A percentile compares a stretch with the other conserved stretches of the same genome.
Conservation (phyloP, 2,113 vertebrate genomes). For the Callospermophilus lateralis region DNA sequence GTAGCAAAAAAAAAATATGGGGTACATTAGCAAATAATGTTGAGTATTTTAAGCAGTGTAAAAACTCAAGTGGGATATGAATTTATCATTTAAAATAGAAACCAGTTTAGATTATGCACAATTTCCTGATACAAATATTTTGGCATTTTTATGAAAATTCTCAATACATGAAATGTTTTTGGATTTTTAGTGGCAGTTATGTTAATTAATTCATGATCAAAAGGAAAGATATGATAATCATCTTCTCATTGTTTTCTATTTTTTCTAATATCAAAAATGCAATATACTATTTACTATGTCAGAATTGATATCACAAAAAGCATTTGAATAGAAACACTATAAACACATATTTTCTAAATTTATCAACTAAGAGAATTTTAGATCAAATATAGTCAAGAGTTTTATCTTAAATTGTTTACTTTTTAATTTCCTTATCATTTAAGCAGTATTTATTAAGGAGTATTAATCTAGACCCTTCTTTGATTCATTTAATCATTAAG, state of each 20-base stretch:
- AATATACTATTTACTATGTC: background rate
- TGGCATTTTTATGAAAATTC: conserved; percentile 27
- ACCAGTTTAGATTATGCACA: background rate
- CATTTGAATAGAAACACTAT: background rate
- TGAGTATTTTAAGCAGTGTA: background rate
- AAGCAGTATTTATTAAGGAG: background rate
- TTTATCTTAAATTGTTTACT: background rate
- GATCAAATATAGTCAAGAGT: background rate
- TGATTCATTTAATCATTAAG: conserved; percentile 5
- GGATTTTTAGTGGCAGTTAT: background rate
- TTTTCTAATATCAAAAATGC: background rate
- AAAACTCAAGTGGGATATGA: background rate
- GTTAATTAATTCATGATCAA: background rate
- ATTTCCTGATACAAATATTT: background rate
- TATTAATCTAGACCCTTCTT: background rate
- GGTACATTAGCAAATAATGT: background rate
- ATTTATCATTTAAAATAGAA: background rate
- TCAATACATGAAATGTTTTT: background rate
- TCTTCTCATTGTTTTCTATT: background rate
- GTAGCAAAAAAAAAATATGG: background rate
- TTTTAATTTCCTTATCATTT: background rate
- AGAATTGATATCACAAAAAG: background rate
- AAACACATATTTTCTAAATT: background rate
- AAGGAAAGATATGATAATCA: background rate
- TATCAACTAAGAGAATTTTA: background rate